phyloP scores from a whole-genome alignment of 1,140 invertebrate genomes.

The Eulimnadia texana region DNA sequence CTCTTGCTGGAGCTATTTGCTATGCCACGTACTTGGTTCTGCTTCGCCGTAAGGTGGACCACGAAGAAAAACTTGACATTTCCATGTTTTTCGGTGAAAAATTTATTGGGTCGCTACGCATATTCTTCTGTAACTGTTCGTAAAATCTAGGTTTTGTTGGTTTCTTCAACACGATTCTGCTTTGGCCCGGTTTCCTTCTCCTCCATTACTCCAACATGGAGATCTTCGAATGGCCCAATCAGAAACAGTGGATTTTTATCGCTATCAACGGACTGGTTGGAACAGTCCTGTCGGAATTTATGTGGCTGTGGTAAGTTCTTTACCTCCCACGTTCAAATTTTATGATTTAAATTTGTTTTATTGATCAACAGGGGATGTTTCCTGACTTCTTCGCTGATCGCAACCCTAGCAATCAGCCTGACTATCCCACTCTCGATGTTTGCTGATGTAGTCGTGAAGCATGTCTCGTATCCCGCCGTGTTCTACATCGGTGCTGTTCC shows the following conservation, averaged over 20 bases:
- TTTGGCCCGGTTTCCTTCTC: conserved; percentile 77
- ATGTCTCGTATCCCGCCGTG: conserved; percentile 50
- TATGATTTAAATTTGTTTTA: conserved; percentile 13
- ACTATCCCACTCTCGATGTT: conserved; percentile 74
- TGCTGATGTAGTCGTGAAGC: conserved; percentile 60
- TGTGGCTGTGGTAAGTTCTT: conserved; percentile 66
- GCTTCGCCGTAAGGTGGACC: conserved; percentile 59
- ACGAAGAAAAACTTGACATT: conserved; percentile 76
- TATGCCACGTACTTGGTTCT: conserved; percentile 74
- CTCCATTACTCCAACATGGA: conserved; percentile 62
- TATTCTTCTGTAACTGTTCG: background rate
- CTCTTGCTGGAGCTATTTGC: conserved; percentile 64
- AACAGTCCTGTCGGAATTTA: conserved; percentile 66
- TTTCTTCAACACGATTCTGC: conserved; percentile 57
- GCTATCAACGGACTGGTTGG: conserved; percentile 72
- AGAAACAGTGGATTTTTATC: conserved; percentile 58
- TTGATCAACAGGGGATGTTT: conserved; percentile 61
- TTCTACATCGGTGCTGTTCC: conserved; percentile 69
- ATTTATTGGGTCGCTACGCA: conserved; percentile 10
- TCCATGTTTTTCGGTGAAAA: conserved; percentile 72
- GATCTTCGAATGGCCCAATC: conserved; percentile 62
- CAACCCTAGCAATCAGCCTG: conserved; percentile 62
- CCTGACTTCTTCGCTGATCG: conserved; percentile 71
- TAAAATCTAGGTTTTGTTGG: conserved; percentile 60
- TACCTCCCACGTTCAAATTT: background rate